Conservation (phyloP, 2,888 invertebrate species). For the Pilophorus perplexus region DNA sequence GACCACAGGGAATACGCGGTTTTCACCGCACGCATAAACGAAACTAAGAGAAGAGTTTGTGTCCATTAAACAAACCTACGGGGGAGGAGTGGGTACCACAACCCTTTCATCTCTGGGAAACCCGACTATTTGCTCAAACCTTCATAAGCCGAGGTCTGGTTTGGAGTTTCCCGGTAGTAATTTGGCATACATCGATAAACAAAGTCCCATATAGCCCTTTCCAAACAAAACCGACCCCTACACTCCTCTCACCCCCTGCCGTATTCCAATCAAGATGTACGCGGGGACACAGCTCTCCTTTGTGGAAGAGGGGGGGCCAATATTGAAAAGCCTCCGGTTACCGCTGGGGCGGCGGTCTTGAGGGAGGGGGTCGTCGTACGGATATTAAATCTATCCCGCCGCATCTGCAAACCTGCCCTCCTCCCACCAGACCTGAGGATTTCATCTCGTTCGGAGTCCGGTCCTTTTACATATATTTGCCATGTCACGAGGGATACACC, state of each 20-base stretch:
- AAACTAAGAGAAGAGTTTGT: slow-evolving; percentile 5
- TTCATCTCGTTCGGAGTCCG: not conserved
- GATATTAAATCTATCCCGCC: slow-evolving; percentile 32
- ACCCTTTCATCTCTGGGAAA: slow-evolving; percentile 28
- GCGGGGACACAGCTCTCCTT: slow-evolving; percentile 16
- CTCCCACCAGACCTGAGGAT: too few relatives aligned
- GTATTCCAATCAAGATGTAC: slow-evolving; percentile 30
- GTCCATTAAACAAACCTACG: slow-evolving; percentile 25
- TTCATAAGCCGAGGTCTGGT: slow-evolving; percentile 17
- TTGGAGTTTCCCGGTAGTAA: slow-evolving; percentile 19
- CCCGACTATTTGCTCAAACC: slow-evolving; percentile 28
- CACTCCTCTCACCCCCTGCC: not conserved
- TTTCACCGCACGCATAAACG: slow-evolving; percentile 1
- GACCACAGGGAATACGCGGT: not conserved
- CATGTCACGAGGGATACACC: slow-evolving; percentile 3
- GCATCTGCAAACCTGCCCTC: slow-evolving; percentile 20
- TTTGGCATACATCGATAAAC: slow-evolving; percentile 34
- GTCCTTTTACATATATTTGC: slow-evolving; percentile 9
- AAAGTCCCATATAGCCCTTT: slow-evolving; percentile 29
- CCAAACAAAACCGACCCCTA: slow-evolving; percentile 7
- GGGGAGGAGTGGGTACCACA: too few relatives aligned
- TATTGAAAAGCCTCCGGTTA: slow-evolving; percentile 7
- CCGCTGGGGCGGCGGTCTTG: not conserved
- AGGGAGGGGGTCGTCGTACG: not conserved
- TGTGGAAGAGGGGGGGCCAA: too few relatives aligned